Evolutionary conservation across 2,797 vertebrate species (phyloP).

Genomic region (Artibeus jamaicensis): DNA sequence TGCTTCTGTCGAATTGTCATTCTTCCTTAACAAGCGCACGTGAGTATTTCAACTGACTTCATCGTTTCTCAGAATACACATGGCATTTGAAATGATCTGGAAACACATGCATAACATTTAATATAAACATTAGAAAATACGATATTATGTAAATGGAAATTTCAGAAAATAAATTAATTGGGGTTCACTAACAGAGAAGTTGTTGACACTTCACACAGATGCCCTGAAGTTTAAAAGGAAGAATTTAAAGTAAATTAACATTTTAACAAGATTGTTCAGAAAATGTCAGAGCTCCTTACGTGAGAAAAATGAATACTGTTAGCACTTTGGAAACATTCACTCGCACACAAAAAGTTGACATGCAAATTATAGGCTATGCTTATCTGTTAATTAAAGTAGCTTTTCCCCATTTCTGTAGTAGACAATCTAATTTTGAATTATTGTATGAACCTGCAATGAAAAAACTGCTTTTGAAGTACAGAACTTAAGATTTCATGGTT

Average conservation of each 20-base stretch:
- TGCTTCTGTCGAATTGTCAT: neutral
- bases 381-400: slow-evolving; percentile 64
- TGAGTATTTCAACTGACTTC: neutral
- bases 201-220: neutral
- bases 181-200: neutral
- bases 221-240: slow-evolving; percentile 13
- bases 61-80: neutral
- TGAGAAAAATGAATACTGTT: slow-evolving; percentile 50
- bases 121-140: slow-evolving; percentile 1
- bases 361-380: slow-evolving; percentile 48
- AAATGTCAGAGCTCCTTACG: slow-evolving; percentile 35
- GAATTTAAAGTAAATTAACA: slow-evolving; percentile 49
- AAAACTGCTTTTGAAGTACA: slow-evolving; percentile 50
- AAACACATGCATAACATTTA: neutral
- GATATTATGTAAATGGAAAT: slow-evolving; percentile 8
- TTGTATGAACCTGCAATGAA: neutral
- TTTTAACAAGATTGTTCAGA: slow-evolving; percentile 44
- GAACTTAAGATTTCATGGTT: neutral
- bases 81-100: neutral
- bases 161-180: slow-evolving; percentile 42
- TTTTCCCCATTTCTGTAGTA: slow-evolving; percentile 29
- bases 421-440: slow-evolving; percentile 53
- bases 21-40: neutral
- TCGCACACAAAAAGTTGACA: slow-evolving; percentile 32
- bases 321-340: slow-evolving; percentile 46